These are phyloP conservation scores for Parnassius mnemosyne DNA, from an alignment of 2,888 invertebrate genomes.

Conservation along the genomic window DNA sequence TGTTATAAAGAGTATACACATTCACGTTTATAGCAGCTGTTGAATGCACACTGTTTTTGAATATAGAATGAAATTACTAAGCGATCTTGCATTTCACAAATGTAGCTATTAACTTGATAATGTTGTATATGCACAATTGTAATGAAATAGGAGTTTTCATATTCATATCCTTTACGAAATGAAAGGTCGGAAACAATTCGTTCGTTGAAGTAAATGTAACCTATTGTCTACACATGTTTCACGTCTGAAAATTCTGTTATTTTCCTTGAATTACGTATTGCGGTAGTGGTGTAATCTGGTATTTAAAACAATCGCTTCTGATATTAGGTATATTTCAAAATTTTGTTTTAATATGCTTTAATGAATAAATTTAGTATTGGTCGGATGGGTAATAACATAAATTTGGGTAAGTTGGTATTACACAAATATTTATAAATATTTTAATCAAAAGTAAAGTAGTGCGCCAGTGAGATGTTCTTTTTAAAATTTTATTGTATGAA, in stretches of 20 bases:
- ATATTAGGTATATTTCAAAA: background rate
- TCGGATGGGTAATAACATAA: too few relatives aligned
- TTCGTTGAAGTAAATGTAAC: constrained; percentile 13
- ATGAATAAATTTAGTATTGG: too few relatives aligned
- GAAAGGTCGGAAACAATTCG: constrained; percentile 3
- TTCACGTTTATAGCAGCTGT: background rate
- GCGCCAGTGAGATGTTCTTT: too few relatives aligned
- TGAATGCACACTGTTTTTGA: background rate
- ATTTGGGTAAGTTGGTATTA: too few relatives aligned
- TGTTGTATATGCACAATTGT: background rate
- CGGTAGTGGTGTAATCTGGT: constrained; percentile 13
- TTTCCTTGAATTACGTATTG: constrained; percentile 11
- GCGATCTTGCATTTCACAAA: background rate
- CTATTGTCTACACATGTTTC: constrained; percentile 10
- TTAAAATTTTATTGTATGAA: too few relatives aligned
- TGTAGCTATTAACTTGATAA: background rate
- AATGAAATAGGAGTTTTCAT: background rate
- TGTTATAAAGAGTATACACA: background rate
- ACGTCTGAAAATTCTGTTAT: constrained; percentile 14
- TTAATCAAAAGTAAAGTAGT: too few relatives aligned
- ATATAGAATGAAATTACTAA: background rate
- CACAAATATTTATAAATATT: too few relatives aligned
- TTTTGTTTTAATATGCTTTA: background rate
- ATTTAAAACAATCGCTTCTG: constrained; percentile 13
- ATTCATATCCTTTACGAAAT: background rate